Evolutionary conservation across 1,140 invertebrate genomes (phyloP).

Genomic region (Frieseomelitta varia): DNA sequence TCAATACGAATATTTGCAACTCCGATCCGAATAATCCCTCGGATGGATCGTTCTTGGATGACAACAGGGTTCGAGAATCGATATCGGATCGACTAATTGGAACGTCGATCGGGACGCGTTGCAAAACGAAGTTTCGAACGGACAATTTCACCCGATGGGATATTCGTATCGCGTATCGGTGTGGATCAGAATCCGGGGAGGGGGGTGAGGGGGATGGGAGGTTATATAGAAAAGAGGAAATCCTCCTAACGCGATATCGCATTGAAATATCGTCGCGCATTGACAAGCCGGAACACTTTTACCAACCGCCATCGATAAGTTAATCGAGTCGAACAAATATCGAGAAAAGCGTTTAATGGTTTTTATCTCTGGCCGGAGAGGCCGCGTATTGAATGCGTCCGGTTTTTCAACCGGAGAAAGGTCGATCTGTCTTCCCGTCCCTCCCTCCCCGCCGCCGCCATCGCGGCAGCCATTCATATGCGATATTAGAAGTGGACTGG

Average conservation of each 20-base stretch:
- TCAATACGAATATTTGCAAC: no score
- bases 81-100: slow-evolving; percentile 6
- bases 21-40: background rate
- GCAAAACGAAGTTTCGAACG: slow-evolving; percentile 6
- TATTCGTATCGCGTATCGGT: background rate
- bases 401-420: slow-evolving; percentile 17
- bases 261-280: slow-evolving; percentile 44
- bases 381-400: slow-evolving; percentile 7
- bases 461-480: slow-evolving; percentile 14
- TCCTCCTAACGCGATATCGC: slow-evolving; percentile 11
- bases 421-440: slow-evolving; percentile 39
- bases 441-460: background rate
- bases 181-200: background rate
- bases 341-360: slow-evolving; percentile 41
- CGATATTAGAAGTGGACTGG: slow-evolving; percentile 50
- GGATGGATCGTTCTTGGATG: background rate
- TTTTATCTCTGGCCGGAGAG: slow-evolving; percentile 25
- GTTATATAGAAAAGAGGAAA: background rate
- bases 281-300: slow-evolving; percentile 35
- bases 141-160: slow-evolving; percentile 3
- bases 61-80: background rate
- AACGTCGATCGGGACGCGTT: background rate
- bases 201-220: no score
- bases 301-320: slow-evolving; percentile 40
- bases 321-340: slow-evolving; percentile 49